These are phyloP conservation scores for Gnatocerus cornutus DNA, from an alignment of 2,888 invertebrate genomes.

Conservation along the genomic window DNA sequence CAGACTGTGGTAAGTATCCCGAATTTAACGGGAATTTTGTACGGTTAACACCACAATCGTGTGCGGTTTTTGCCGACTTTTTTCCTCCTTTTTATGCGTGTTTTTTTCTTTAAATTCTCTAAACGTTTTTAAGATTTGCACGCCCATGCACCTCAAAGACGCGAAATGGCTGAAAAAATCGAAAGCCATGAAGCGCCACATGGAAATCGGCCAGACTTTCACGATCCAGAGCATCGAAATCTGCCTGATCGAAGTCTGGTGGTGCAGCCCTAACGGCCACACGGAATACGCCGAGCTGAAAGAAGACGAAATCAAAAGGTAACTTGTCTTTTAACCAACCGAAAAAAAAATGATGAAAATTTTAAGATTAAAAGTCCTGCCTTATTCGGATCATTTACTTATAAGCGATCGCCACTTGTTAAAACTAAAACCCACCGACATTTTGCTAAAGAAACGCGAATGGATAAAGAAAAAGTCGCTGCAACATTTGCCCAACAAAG, in stretches of 20 bases:
- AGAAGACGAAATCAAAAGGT: conserved; percentile 85
- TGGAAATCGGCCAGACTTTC: conserved; percentile 72
- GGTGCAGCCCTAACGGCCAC: conserved; percentile 79
- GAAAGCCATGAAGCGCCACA: conserved; percentile 78
- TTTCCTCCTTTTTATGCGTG: too few relatives aligned
- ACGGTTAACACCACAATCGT: too few relatives aligned
- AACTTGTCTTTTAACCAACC: conserved; percentile 49
- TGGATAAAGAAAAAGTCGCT: conserved; percentile 80
- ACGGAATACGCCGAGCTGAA: conserved; percentile 81
- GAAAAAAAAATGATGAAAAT: neutral
- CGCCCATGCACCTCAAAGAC: conserved; percentile 79
- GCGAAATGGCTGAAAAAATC: conserved; percentile 88
- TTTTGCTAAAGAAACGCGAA: conserved; percentile 82
- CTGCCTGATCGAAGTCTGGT: conserved; percentile 87
- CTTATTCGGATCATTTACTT: conserved; percentile 82
- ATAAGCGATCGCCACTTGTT: conserved; percentile 92
- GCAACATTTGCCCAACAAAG: conserved; percentile 62
- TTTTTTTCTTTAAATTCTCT: too few relatives aligned
- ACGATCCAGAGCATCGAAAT: conserved; percentile 89
- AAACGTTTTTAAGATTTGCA: conserved; percentile 66
- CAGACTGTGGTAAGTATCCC: conserved; percentile 69
- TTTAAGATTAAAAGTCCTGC: conserved; percentile 81
- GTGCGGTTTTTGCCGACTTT: too few relatives aligned
- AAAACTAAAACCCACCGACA: conserved; percentile 83
- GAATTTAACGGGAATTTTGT: too few relatives aligned